A percentile compares a stretch with the other conserved stretches of the same genome.
Conservation (phyloP, 2,113 vertebrate species). For the Sarotherodon lohbergeri region DNA sequence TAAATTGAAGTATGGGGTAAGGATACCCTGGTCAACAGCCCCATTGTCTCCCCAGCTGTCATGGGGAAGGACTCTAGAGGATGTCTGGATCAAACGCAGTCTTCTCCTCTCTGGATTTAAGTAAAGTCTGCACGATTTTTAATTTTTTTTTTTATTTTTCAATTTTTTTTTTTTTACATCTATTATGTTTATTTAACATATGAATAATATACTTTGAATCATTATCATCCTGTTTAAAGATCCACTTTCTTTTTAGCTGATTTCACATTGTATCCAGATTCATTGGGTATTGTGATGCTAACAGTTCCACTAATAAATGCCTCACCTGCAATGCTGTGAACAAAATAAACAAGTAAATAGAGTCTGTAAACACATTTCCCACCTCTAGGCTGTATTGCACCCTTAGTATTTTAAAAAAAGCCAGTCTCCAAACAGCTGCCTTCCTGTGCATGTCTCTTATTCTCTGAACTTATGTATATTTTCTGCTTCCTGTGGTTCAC, state of each 20-base stretch:
- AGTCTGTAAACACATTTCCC: not conserved
- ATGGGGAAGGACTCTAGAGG: not conserved
- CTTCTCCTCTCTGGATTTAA: not conserved
- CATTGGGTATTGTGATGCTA: not conserved
- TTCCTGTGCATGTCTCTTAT: not conserved
- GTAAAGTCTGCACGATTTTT: not conserved
- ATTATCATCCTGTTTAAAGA: not conserved
- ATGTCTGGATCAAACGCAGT: not conserved
- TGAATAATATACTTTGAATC: not conserved
- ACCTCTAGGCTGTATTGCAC: not conserved
- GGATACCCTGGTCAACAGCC: not conserved
- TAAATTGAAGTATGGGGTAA: not conserved
- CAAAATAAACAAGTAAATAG: not conserved
- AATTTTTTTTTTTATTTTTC: rapidly evolving
- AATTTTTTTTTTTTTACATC: not conserved
- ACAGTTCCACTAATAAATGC: not conserved
- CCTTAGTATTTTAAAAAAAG: not conserved
- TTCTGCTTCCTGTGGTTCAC: not conserved
- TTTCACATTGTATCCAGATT: not conserved
- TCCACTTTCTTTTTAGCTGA: not conserved
- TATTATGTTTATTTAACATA: not conserved
- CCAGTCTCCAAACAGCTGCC: not conserved
- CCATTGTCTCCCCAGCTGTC: not conserved
- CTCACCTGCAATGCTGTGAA: not conserved
- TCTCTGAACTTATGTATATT: not conserved